Evolutionary conservation across 53 echinoderm and acorn worm species (phyloP).

Genomic region (Patiria pectinifera): DNA sequence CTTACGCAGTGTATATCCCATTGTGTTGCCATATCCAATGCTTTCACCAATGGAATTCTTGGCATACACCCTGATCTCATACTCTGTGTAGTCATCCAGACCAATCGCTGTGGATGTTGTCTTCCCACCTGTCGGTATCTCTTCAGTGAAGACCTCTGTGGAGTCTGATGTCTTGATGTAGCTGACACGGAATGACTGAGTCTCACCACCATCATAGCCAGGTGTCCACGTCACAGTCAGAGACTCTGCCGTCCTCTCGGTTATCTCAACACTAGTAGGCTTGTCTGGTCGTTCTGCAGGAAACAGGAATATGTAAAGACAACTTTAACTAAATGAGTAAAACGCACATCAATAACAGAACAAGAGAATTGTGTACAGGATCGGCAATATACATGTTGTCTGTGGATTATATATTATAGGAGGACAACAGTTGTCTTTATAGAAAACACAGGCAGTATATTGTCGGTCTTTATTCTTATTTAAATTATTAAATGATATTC

Average conservation of each 20-base stretch:
- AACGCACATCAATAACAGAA: too few species aligned
- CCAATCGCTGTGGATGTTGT: constrained; percentile 22
- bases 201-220: constrained; percentile 30
- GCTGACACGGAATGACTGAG: constrained; percentile 16
- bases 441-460: too few species aligned
- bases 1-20: constrained; percentile 29
- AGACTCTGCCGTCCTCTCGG: constrained; percentile 4
- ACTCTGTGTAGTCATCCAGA: constrained; percentile 21
- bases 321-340: too few species aligned
- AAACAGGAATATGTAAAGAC: not conserved
- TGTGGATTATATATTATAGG: too few species aligned
- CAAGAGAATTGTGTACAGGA: too few species aligned
- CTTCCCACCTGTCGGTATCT: not conserved
- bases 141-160: not conserved
- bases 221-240: constrained; percentile 35
- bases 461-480: too few species aligned
- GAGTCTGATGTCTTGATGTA: constrained; percentile 13
- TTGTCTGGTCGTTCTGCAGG: constrained; percentile 4
- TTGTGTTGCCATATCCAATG: not conserved
- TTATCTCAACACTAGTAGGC: not conserved
- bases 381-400: too few species aligned
- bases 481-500: too few species aligned
- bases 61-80: constrained; percentile 51
- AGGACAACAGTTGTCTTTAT: too few species aligned
- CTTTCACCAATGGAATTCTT: constrained; percentile 5